These are phyloP conservation scores for Dinomys branickii DNA, from an alignment of 2,113 vertebrate species.

Conservation along the genomic window DNA sequence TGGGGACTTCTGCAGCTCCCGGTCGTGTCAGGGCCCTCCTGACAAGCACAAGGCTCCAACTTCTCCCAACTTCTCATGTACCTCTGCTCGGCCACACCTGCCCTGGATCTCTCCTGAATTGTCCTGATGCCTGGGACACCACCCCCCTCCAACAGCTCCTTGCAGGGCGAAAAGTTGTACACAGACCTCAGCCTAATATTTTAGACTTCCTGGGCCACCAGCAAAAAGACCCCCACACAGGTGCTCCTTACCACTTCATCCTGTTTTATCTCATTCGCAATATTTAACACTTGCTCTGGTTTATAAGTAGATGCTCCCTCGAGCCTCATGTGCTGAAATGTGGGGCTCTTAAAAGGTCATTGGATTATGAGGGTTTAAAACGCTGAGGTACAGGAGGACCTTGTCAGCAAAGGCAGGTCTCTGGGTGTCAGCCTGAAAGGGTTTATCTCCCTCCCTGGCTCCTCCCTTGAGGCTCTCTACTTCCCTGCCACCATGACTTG, in stretches of 20 bases:
- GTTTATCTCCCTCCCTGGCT: not conserved
- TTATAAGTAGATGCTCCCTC: not conserved
- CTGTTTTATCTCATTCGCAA: not conserved
- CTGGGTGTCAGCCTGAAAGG: not conserved
- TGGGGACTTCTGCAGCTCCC: not conserved
- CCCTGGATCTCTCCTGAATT: not conserved
- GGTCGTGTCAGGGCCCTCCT: not conserved
- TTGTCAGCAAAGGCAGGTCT: not conserved
- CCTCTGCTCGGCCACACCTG: rapidly evolving
- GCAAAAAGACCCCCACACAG: not conserved
- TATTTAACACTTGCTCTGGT: not conserved
- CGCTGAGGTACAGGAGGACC: not conserved
- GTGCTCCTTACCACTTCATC: not conserved
- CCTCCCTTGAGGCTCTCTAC: not conserved
- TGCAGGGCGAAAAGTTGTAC: too few relatives aligned
- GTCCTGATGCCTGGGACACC: too few relatives aligned
- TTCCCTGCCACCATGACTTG: not conserved
- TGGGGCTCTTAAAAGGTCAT: not conserved
- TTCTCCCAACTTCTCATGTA: rapidly evolving
- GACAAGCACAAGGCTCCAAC: not conserved
- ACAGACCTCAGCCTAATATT: not conserved
- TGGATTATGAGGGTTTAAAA: not conserved
- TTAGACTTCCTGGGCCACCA: not conserved
- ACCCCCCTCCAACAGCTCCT: not conserved
- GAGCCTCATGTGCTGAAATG: not conserved